Percentiles rank a stretch among this genome's conserved stretches.
Evolutionary conservation across 2,113 vertebrate species (phyloP).

Genomic region (Climacteris rufus): DNA sequence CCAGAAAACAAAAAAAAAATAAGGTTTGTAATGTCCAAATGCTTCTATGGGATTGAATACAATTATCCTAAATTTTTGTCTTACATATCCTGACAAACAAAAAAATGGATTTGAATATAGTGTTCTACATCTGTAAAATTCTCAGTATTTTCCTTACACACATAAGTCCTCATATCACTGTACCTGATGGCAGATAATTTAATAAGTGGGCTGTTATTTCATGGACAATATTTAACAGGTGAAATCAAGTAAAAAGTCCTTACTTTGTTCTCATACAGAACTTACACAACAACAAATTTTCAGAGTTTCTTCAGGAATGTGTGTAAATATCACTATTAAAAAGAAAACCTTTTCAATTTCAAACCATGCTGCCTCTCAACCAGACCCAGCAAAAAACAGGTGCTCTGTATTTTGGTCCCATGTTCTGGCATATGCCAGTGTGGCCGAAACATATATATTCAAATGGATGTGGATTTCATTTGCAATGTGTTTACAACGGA

Average conservation of each 20-base stretch:
- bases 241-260: not conserved
- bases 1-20: not conserved
- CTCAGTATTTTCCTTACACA: not conserved
- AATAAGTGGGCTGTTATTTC: not conserved
- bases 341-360: not conserved
- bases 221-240: not conserved
- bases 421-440: not conserved
- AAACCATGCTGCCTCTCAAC: not conserved
- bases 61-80: not conserved
- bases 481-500: not conserved
- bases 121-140: not conserved
- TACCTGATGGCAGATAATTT: not conserved
- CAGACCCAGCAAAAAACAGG: not conserved
- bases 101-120: not conserved
- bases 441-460: not conserved
- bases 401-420: not conserved
- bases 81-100: not conserved
- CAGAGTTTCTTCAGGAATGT: not conserved
- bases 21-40: not conserved
- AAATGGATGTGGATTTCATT: not conserved
- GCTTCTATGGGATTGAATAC: not conserved
- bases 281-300: not conserved
- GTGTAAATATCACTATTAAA: not conserved
- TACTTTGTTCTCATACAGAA: not conserved
- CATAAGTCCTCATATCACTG: not conserved